A percentile compares a stretch with the other conserved stretches of the same genome.
phyloP scores from a whole-genome alignment of 1,140 invertebrate genomes.

The Triops cancriformis region DNA sequence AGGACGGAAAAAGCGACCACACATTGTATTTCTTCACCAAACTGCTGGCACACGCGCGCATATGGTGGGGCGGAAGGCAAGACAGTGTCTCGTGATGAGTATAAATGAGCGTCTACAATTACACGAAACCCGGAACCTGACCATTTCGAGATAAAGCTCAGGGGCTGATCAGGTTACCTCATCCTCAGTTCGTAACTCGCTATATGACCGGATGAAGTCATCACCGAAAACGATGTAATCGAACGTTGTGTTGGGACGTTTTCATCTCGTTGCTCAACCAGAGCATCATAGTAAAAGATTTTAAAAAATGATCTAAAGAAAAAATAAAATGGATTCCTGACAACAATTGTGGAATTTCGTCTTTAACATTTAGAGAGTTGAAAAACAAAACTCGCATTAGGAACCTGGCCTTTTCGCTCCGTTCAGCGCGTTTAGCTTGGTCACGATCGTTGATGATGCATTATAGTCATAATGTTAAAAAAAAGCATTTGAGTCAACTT shows the following conservation, averaged over 20 bases:
- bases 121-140: slow-evolving; percentile 8
- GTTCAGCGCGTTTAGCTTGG: not conserved
- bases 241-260: not conserved
- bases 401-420: no score
- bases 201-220: slow-evolving; percentile 6
- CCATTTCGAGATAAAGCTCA: slow-evolving; percentile 1
- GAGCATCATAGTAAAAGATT: not conserved
- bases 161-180: slow-evolving; percentile 12
- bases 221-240: not conserved
- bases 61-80: not conserved
- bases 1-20: not conserved
- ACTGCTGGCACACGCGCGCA: not conserved
- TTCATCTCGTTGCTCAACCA: not conserved
- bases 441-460: slow-evolving; percentile 10
- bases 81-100: not conserved
- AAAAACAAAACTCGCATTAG: no score
- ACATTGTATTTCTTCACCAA: not conserved
- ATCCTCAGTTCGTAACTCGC: not conserved
- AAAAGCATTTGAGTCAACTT: slow-evolving; percentile 9
- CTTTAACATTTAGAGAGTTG: no score
- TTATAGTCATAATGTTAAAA: not conserved
- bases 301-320: not conserved
- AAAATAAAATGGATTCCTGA: not conserved
- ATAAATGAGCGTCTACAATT: slow-evolving; percentile 14
- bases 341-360: no score